Percentiles rank a stretch among this genome's conserved stretches.
These are phyloP conservation scores for Branchinecta sandiegonensis DNA, from an alignment of 2,888 invertebrate species.

Conservation along the genomic window DNA sequence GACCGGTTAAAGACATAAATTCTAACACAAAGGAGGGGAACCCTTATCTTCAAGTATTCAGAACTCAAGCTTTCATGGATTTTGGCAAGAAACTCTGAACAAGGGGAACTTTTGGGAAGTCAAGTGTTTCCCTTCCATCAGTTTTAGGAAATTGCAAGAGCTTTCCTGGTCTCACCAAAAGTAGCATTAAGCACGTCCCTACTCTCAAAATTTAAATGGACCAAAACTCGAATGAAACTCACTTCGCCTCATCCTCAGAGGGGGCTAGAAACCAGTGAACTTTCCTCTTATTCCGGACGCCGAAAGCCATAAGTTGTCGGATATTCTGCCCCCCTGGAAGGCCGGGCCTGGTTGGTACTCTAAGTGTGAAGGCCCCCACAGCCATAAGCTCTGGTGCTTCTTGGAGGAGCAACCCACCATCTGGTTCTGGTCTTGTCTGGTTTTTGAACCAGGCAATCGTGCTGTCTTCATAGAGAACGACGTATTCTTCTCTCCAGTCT, in stretches of 20 bases:
- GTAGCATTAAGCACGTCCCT: no score
- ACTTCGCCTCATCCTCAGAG: constrained; percentile 63
- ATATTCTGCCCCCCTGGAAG: constrained; percentile 52
- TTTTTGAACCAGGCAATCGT: constrained; percentile 75
- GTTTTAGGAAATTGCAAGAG: no score
- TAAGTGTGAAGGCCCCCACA: constrained; percentile 61
- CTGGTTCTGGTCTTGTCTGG: constrained; percentile 39
- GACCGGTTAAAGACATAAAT: no score
- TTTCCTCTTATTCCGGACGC: constrained; percentile 51
- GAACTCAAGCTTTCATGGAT: no score
- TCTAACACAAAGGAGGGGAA: no score
- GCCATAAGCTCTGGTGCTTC: constrained; percentile 67
- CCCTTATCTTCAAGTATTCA: no score
- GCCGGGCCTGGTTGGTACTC: constrained; percentile 56
- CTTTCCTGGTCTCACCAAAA: no score
- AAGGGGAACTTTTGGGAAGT: no score
- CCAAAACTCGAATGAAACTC: constrained; percentile 32
- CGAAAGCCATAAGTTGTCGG: constrained; percentile 61
- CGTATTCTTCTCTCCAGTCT: constrained; percentile 71
- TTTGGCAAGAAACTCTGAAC: no score
- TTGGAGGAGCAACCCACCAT: constrained; percentile 46
- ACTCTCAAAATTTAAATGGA: no score
- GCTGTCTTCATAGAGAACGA: constrained; percentile 66
- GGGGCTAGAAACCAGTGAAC: constrained; percentile 69
- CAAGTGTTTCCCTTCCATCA: no score